Evolutionary conservation across 2,888 invertebrate genomes (phyloP).

Genomic region (Megastigmus dorsalis): DNA sequence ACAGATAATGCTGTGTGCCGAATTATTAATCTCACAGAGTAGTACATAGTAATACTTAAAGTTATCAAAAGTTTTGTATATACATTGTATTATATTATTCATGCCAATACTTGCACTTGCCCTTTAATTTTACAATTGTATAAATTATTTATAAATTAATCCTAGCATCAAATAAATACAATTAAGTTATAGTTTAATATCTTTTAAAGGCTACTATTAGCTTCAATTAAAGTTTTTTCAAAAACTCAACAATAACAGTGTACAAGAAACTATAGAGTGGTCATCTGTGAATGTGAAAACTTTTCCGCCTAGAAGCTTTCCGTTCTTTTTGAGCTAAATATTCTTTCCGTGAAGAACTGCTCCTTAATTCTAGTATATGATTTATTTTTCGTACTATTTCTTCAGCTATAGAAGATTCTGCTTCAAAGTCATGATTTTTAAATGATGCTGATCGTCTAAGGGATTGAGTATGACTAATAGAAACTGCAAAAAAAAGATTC

Average conservation of each 20-base stretch:
- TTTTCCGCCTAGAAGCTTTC: conserved; percentile 80
- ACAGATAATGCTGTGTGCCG: conserved; percentile 32
- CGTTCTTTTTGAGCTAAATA: conserved; percentile 86
- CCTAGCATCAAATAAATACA: conserved; percentile 33
- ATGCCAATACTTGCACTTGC: conserved; percentile 1
- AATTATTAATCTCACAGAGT: conserved; percentile 51
- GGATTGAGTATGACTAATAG: conserved; percentile 65
- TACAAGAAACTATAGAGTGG: conserved; percentile 61
- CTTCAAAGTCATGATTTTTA: conserved; percentile 92
- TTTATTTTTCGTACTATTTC: conserved; percentile 92
- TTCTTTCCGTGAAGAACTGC: conserved; percentile 87
- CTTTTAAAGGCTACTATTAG: conserved; percentile 18
- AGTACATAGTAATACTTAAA: conserved; percentile 13
- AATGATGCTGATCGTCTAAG: conserved; percentile 79
- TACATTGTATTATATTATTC: conserved; percentile 20
- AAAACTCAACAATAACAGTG: conserved; percentile 59
- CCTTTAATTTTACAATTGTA: conserved; percentile 37
- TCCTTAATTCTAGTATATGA: conserved; percentile 88
- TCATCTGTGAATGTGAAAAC: conserved; percentile 76
- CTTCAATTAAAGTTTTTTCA: conserved; percentile 37
- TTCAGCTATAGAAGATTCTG: conserved; percentile 83
- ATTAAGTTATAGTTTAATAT: conserved; percentile 33
- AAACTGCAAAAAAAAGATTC: conserved; percentile 59
- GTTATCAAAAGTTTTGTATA: conserved; percentile 9
- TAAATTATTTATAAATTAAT: conserved; percentile 37